Conservation (phyloP, 2,797 vertebrate genomes). For the Hafferia zeledoni region DNA sequence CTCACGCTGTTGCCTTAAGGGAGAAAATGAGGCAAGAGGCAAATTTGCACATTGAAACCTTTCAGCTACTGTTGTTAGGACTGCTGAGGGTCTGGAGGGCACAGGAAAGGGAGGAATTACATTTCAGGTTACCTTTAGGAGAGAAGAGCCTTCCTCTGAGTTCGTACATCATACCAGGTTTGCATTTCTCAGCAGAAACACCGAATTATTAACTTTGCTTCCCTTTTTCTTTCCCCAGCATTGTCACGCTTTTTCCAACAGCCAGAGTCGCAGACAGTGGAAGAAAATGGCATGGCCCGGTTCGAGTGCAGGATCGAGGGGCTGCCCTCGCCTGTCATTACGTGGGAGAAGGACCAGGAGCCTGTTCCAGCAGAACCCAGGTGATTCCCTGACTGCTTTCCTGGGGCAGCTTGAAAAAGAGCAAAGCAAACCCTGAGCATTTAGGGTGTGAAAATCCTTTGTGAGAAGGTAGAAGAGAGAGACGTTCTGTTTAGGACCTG, state of each 20-base stretch:
- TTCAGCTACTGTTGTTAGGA: background rate
- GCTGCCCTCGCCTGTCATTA: slow-evolving; percentile 86
- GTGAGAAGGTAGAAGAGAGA: background rate
- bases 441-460: background rate
- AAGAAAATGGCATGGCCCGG: slow-evolving; percentile 84
- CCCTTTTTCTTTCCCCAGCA: slow-evolving; percentile 72
- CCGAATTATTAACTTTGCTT: background rate
- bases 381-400: slow-evolving; percentile 69
- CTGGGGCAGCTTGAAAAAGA: background rate
- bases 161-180: background rate
- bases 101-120: background rate
- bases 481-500: background rate
- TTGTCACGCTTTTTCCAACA: slow-evolving; percentile 87
- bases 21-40: background rate
- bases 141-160: background rate
- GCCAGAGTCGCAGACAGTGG: slow-evolving; percentile 84
- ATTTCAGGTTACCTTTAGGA: background rate
- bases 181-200: background rate
- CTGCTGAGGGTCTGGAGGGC: background rate
- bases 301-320: slow-evolving; percentile 91
- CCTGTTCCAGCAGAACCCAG: slow-evolving; percentile 81
- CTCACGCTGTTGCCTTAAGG: background rate
- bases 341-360: slow-evolving; percentile 90
- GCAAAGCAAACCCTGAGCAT: background rate
- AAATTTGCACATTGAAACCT: background rate